Evolutionary conservation across 2,113 vertebrate genomes (phyloP), one percentile per base, ranked within the genome.

Genomic region (Mesocricetus auratus): DNA sequence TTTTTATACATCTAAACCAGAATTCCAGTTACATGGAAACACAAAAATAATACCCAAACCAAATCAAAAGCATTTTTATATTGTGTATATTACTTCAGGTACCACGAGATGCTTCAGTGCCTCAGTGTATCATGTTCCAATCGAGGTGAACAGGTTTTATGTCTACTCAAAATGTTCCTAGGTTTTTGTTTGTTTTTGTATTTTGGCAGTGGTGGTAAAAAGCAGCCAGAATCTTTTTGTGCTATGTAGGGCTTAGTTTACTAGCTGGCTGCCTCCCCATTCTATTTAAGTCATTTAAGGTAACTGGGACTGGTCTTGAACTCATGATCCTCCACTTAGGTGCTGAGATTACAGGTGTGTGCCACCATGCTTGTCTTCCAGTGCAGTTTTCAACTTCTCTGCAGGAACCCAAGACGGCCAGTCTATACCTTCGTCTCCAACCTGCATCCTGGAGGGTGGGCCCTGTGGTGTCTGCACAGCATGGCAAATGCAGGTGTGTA

Each of bases 321-420:
- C 39, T 64, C 8, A 21, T 10, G 29, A 24, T 15, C 39, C 71
- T 90, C 26, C 56, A 36, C 45, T 2, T 15, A 26, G 3, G 1
- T 64, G 58, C 26, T 36, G 47, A 60, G 88, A 33, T 36, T 47
- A 36, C 12, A 64, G 8, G 6, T 39, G 36, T n/a, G 0, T 42
- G 5, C 31, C 56, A 47, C 8, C 1, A 2, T 36, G 19, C 89
- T 66, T 31, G 42, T 7, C 58, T 78, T 64, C 73, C 60, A 47
- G 3, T 3, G n/a, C 45, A 50, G 24, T 8, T 45, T 39, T 16
- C 45, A 69, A 36, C 24, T 68, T 86, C 53, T 62, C n/a, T 53
- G 5, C 0, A 1, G 58, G 29, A 64, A 53, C 15, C 15, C 31
- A 47, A 7, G 11, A 21, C 42, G 8, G 39, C 3, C 3, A 60